Evolutionary conservation across 2,888 invertebrate genomes (phyloP), one percentile per base, ranked within the genome.

Genomic region (Exephanes ischioxanthus): DNA sequence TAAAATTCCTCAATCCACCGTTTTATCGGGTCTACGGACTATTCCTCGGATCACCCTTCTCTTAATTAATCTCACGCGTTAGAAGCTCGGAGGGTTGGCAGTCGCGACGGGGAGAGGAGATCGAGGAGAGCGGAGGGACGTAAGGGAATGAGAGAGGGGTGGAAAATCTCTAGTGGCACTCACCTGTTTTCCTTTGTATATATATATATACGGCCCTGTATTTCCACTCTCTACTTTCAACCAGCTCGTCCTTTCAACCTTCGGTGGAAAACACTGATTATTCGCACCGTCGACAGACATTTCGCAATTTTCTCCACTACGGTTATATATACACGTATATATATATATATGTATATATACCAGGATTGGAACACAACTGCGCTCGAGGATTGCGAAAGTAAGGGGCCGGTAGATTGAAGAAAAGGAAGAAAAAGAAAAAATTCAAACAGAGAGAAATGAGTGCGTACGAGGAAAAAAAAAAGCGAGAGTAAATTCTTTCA

Each of bases 181-280:
- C 71, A 67, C 45, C 55, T 66, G 55, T 63, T 48, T 33, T 70
- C 75, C 30, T 48, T 1, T 48, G 11, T 48, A 16, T 16, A 48
- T 4, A 48, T 16, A 48, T 48, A 48, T 3, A 26, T 55, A n/a
- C n/a, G 41, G 63, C 11, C 33, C 22, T 4, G 48, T 30, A 6
- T 63, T 63, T 63, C 63, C 33, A 63, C 63, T 63, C 71, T 63
- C 70, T 3, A 22, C 61, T 16, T 45, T 55, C 77, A 9, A 41
- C 73, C 11, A 22, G 30, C 33, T 19, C 26, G 30, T 51, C 58
- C 79, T 70, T 41, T 37, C 51, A 30, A 30, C 33, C 37, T 19
- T 61, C 19, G 79, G 66, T 67, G 70, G 63, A 80, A 80, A 76
- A 76, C 71, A 76, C 80, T 76, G 84, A 84, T 80, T 76, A 80